Percentiles rank a stretch among this genome's conserved stretches.
These are phyloP conservation scores for Montipora cactus DNA, from an alignment of 64 coral and sea anemone species.

Conservation along the genomic window DNA sequence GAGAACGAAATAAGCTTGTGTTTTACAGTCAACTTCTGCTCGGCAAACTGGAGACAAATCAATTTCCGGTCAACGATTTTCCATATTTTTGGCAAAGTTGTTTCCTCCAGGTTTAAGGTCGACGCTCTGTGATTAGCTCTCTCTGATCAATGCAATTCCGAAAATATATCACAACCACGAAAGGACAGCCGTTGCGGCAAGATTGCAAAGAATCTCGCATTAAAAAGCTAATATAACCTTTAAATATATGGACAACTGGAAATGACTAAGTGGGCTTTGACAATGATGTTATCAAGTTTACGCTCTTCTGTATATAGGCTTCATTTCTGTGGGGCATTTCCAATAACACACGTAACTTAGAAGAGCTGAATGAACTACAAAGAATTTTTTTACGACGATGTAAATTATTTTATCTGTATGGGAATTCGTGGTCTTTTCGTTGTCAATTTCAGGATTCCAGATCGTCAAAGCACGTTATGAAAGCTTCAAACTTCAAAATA, in stretches of 20 bases:
- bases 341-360: too few relatives aligned
- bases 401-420: too few relatives aligned
- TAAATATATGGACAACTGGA: neutral
- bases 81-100: neutral
- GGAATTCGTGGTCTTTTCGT: neutral
- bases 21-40: neutral
- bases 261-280: too few relatives aligned
- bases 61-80: constrained; percentile 15
- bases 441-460: neutral
- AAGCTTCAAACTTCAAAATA: neutral
- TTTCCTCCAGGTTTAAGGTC: neutral
- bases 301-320: too few relatives aligned
- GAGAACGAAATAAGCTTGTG: neutral
- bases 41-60: neutral
- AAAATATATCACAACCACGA: neutral
- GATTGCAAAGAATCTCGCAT: neutral
- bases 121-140: neutral
- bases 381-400: too few relatives aligned
- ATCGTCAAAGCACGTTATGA: neutral
- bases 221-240: neutral
- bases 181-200: neutral
- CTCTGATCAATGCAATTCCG: neutral
- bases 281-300: too few relatives aligned
- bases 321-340: too few relatives aligned
- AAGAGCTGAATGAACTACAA: too few relatives aligned